Percentiles rank a stretch among this genome's conserved stretches.
Conservation (phyloP, 1,140 invertebrate species). For the Onthophagus taurus region DNA sequence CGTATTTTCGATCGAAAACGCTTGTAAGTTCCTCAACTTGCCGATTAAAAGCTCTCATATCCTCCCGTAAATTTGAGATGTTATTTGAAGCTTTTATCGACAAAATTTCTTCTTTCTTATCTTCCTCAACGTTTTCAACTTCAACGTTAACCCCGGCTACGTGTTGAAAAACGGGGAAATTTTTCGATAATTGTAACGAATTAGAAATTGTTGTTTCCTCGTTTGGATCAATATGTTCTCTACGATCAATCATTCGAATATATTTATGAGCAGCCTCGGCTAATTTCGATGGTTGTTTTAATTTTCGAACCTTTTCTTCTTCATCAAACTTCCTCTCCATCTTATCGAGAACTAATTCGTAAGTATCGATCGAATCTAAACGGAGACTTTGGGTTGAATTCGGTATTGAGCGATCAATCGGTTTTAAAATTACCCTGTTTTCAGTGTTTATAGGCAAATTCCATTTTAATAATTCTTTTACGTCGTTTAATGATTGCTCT, state of each 20-base stretch:
- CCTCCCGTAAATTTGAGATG: constrained; percentile 24
- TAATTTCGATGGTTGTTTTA: neutral
- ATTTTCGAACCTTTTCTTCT: neutral
- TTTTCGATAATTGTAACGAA: constrained; percentile 19
- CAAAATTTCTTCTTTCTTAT: constrained; percentile 15
- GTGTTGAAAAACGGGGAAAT: constrained; percentile 16
- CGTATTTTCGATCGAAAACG: constrained; percentile 16
- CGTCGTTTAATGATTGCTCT: constrained; percentile 9
- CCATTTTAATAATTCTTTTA: constrained; percentile 13
- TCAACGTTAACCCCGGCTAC: constrained; percentile 1
- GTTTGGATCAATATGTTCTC: neutral
- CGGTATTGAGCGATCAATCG: neutral
- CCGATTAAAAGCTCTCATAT: constrained; percentile 22
- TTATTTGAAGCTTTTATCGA: constrained; percentile 18
- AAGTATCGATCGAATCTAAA: neutral
- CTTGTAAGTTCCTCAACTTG: constrained; percentile 25
- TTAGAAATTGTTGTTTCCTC: constrained; percentile 17
- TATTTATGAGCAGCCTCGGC: neutral
- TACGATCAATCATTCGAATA: neutral
- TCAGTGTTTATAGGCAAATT: constrained; percentile 9
- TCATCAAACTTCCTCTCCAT: neutral
- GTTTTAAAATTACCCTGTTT: constrained; percentile 6
- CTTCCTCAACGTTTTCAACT: constrained; percentile 9
- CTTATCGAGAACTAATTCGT: constrained; percentile 1
- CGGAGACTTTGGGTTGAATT: neutral